phyloP scores from a whole-genome alignment of 2,888 invertebrate genomes.

The Apotomis turbidana region DNA sequence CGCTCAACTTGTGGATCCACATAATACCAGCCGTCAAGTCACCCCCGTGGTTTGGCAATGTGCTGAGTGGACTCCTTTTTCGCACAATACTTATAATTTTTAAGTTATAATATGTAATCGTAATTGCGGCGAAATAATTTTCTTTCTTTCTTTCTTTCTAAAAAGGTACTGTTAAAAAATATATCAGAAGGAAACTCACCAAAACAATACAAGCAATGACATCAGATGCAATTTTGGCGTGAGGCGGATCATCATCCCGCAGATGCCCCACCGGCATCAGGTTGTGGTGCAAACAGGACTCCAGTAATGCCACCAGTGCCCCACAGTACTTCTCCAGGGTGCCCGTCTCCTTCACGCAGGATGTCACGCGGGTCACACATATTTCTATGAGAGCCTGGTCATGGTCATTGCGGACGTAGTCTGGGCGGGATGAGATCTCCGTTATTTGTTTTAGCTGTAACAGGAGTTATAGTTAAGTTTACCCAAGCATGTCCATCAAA shows the following conservation, averaged over 20 bases:
- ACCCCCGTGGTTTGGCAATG: too few relatives aligned
- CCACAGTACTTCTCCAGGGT: slow-evolving; percentile 94
- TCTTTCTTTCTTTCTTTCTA: too few relatives aligned
- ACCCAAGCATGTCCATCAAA: too few relatives aligned
- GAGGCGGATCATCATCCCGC: slow-evolving; percentile 95
- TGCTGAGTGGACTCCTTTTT: too few relatives aligned
- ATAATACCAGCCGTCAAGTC: too few relatives aligned
- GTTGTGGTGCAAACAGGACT: slow-evolving; percentile 95
- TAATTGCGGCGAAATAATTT: too few relatives aligned
- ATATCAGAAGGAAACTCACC: slow-evolving; percentile 79
- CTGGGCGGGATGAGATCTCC: slow-evolving; percentile 91
- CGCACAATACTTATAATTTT: too few relatives aligned
- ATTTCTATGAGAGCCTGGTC: slow-evolving; percentile 98
- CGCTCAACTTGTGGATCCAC: too few relatives aligned
- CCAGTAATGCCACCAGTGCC: slow-evolving; percentile 91
- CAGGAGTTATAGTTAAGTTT: neutral
- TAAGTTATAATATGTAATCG: too few relatives aligned
- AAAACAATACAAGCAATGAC: slow-evolving; percentile 97
- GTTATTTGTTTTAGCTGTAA: slow-evolving; percentile 88
- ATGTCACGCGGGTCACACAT: slow-evolving; percentile 94
- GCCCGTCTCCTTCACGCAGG: slow-evolving; percentile 94
- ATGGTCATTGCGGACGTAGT: slow-evolving; percentile 93
- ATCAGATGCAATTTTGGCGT: slow-evolving; percentile 98
- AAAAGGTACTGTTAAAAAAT: too few relatives aligned
- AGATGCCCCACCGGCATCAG: slow-evolving; percentile 87